Evolutionary conservation across 1,140 invertebrate species (phyloP), one percentile per base, ranked within the genome.

Genomic region (Rhysida immarginata): DNA sequence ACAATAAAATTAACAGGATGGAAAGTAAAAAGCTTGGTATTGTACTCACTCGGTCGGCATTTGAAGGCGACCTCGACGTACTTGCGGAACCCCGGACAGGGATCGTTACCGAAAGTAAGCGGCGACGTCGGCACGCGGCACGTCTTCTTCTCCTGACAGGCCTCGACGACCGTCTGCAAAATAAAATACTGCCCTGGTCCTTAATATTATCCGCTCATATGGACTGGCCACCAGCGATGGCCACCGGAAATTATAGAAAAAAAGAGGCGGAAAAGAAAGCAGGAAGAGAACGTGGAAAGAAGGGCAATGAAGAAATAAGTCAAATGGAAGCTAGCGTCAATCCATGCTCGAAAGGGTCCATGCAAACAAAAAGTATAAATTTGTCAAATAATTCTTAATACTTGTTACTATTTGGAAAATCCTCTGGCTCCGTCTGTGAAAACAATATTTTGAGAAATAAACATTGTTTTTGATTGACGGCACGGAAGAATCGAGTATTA

Each of bases 31-130:
- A n/a, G n/a, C n/a, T n/a, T n/a, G n/a, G n/a, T 48, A 58, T 16
- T 26, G 25, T 42, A 87, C 87, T 90, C 77, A 95, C 90, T 89
- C 68, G 90, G 91, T 71, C 87, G 79, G 75, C 90, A 96, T 73
- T 93, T 93, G 74, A 89, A 95, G 57, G 87, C 85, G 24, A 94
- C 83, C 73, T 93, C 87, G 61, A 92, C 84, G 69, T 87, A 91
- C 72, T 93, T 92, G 26, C 81, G 75, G 13, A 83, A 77, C 35
- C 82, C 82, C 25, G 88, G 87, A 69, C 91, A 95, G 0, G 88
- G 87, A 71, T 94, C 88, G 2, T 80, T 78, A 26, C 83, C 81
- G 65, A 91, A 87, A 42, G 81, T 69, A 62, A 82, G 78, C 0
- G 85, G 83, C 43, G 80, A 83, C 13, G 87, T 84, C 65, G 85